Evolutionary conservation across 2,113 vertebrate species (phyloP), one percentile per base, ranked within the genome.

Genomic region (Nerophis lumbriciformis): DNA sequence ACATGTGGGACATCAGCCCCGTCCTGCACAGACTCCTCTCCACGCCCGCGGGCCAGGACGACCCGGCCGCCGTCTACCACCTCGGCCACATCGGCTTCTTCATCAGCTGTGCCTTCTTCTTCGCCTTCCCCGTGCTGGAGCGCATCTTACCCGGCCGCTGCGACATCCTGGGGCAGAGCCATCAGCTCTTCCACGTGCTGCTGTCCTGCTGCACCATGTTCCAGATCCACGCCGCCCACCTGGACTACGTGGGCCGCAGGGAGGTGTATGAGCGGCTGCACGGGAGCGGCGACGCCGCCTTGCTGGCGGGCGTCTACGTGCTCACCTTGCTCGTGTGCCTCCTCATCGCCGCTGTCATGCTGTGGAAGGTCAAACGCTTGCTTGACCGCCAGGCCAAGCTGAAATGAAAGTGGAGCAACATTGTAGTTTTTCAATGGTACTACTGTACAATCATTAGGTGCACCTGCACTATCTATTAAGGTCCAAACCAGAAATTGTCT

Each of bases 151-250:
- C 94, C 0, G 94, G 93, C 2, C 89, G 84, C 51, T 97, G 93
- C 6, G 92, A 96, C n/a, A 85, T 95, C 38, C 69, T 96, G 0
- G 93, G 94, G 10, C 95, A 97, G 77, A 90, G 94, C 61, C 95
- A 98, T 71, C 95, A 97, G 83, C 48, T 98, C 4, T 98, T 98
- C 59, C 95, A 98, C 0, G 75, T 93, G 9, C 89, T 92, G 50
- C 70, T 97, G 61, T 88, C 93, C 0, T 80, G 94, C 48, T 96
- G 94, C 80, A 97, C 94, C 0, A 72, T 95, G 68, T 91, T 90
- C 19, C 95, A 98, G 89, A 91, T 97, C 19, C 90, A 94, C 28
- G 94, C 94, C 0, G 90, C 93, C 56, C 72, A 91, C 6, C 67
- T 96, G 10, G 95, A 98, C 79, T 98, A 92, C 0, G 55, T 89